phyloP scores from a whole-genome alignment of 2,888 invertebrate species.

The Chrysomela aeneicollis region DNA sequence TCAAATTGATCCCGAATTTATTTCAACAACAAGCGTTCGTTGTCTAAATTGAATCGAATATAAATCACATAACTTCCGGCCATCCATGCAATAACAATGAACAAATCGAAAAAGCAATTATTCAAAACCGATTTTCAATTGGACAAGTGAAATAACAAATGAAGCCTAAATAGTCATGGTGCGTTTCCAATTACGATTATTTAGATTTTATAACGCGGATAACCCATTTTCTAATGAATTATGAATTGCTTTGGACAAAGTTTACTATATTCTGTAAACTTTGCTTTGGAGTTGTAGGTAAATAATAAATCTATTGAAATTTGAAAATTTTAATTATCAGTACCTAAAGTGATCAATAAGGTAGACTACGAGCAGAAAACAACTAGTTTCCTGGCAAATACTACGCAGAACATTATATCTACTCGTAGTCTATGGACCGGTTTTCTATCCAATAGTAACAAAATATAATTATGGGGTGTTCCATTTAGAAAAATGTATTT shows the following conservation, averaged over 20 bases:
- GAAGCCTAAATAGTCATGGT: background rate
- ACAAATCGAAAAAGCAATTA: background rate
- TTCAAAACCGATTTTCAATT: background rate
- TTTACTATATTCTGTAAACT: background rate
- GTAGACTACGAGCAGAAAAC: too few relatives aligned
- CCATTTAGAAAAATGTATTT: too few relatives aligned
- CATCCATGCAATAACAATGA: background rate
- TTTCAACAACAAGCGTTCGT: background rate
- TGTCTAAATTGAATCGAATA: background rate
- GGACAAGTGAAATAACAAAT: background rate
- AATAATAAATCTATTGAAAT: too few relatives aligned
- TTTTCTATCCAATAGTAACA: too few relatives aligned
- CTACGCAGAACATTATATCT: too few relatives aligned
- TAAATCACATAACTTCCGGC: background rate
- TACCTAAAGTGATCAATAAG: too few relatives aligned
- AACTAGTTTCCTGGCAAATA: too few relatives aligned
- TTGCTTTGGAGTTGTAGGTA: too few relatives aligned
- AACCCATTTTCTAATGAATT: background rate
- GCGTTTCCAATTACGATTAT: background rate
- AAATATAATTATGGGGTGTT: too few relatives aligned
- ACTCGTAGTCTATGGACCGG: too few relatives aligned
- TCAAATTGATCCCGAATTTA: background rate
- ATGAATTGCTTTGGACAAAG: background rate
- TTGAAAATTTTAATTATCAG: too few relatives aligned
- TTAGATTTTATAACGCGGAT: background rate